Conservation (phyloP, 2,888 invertebrate species). For the Hydrotaea diabolus region DNA sequence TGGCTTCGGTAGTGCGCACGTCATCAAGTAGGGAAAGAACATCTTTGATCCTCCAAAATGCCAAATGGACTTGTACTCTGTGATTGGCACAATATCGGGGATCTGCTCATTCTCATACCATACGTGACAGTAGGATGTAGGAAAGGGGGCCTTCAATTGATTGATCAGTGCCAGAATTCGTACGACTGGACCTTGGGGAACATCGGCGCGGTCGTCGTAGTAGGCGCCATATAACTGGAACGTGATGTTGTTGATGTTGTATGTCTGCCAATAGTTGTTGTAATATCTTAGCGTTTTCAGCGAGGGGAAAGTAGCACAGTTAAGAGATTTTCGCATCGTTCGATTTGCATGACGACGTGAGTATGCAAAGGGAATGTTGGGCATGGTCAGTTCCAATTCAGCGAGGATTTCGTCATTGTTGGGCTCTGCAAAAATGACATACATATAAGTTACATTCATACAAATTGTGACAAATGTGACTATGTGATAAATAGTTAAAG, state of each 20-base stretch:
- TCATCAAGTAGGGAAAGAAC: conserved; percentile 92
- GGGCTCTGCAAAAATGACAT: conserved; percentile 12
- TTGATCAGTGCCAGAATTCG: conserved; percentile 93
- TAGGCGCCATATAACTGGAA: conserved; percentile 94
- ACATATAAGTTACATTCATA: no score
- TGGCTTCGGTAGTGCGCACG: conserved; percentile 93
- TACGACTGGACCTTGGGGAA: conserved; percentile 89
- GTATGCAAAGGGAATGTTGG: conserved; percentile 47
- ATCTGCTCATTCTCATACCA: conserved; percentile 90
- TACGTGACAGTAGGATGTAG: conserved; percentile 88
- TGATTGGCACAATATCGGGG: conserved; percentile 88
- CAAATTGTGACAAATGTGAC: no score
- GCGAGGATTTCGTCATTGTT: neutral
- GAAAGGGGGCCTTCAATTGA: conserved; percentile 84
- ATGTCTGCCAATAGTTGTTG: conserved; percentile 89
- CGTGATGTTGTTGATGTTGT: conserved; percentile 88
- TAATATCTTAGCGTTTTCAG: conserved; percentile 45
- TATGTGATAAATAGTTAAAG: no score
- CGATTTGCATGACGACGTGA: conserved; percentile 20
- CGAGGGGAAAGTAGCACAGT: conserved; percentile 51
- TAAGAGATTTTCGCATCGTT: conserved; percentile 38
- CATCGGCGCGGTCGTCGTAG: conserved; percentile 88
- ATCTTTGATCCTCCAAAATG: conserved; percentile 93
- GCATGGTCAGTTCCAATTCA: conserved; percentile 34
- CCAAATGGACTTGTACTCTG: conserved; percentile 95